Percentiles rank a stretch among this genome's conserved stretches.
These are phyloP conservation scores for Sus cebifrons DNA, from an alignment of 2,797 vertebrate genomes.

Conservation along the genomic window DNA sequence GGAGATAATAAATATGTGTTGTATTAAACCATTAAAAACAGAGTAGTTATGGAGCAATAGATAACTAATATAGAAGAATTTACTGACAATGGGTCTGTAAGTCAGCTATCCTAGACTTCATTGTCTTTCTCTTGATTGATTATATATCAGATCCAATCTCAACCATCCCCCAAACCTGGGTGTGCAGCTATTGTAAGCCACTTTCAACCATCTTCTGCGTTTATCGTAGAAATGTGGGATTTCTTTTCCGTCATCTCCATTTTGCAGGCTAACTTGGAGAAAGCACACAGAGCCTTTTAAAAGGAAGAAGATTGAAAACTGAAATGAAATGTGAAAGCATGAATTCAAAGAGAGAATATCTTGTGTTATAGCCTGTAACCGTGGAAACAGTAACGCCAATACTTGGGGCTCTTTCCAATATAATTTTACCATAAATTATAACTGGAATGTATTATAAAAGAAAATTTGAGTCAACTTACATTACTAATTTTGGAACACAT, in stretches of 20 bases:
- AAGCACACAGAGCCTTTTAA: background rate
- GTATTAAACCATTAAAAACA: background rate
- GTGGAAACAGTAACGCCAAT: background rate
- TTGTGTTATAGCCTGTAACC: background rate
- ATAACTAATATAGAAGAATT: background rate
- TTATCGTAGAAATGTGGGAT: background rate
- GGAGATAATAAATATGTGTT: background rate
- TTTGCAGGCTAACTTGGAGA: slow-evolving; percentile 25
- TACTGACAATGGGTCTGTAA: background rate
- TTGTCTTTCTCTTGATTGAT: slow-evolving; percentile 6
- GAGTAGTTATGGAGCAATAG: background rate
- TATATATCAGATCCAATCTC: background rate
- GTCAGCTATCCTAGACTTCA: slow-evolving; percentile 40
- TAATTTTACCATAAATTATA: slow-evolving; percentile 59
- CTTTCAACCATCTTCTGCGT: background rate
- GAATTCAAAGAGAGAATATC: slow-evolving; percentile 9
- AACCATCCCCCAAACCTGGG: background rate
- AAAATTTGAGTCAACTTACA: slow-evolving; percentile 68
- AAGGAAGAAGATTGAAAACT: background rate
- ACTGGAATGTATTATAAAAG: slow-evolving; percentile 10
- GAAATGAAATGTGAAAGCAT: background rate
- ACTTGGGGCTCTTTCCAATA: background rate
- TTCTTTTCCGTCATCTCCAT: slow-evolving; percentile 9
- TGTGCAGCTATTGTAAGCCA: background rate
- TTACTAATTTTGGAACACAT: slow-evolving; percentile 69